phyloP scores from a whole-genome alignment of 2,113 vertebrate species.

The Chiloscyllium plagiosum region DNA sequence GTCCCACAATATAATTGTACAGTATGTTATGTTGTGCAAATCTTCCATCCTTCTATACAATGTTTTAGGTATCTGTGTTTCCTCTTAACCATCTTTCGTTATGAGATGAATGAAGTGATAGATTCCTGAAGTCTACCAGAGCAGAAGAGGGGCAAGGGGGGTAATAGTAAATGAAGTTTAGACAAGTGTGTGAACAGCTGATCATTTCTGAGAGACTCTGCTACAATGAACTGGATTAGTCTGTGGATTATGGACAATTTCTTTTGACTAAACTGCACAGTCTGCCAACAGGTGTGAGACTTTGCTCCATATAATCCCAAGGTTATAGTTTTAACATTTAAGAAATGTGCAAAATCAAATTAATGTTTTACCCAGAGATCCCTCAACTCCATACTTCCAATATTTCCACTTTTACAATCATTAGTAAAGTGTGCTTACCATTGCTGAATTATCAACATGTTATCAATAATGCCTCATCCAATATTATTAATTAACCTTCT shows the following conservation, averaged over 20 bases:
- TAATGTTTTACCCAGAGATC: not conserved
- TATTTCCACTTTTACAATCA: not conserved
- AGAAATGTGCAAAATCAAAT: too few relatives aligned
- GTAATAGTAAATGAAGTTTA: not conserved
- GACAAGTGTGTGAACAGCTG: not conserved
- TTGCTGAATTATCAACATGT: not conserved
- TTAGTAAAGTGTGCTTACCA: not conserved
- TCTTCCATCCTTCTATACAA: not conserved
- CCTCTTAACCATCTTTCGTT: not conserved
- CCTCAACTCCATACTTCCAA: not conserved
- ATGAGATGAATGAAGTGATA: not conserved
- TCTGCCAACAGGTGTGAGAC: not conserved
- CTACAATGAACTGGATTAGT: not conserved
- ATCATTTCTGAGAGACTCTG: not conserved
- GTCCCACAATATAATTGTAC: not conserved
- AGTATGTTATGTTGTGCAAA: not conserved
- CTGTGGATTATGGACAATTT: not conserved
- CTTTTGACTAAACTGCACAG: not conserved
- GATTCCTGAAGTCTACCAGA: not conserved
- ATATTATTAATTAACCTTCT: not conserved
- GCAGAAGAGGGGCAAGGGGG: not conserved
- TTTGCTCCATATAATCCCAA: not conserved
- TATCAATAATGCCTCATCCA: not conserved
- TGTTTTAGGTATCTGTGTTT: not conserved
- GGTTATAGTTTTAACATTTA: not conserved